Percentiles rank a stretch among this genome's conserved stretches.
phyloP scores from a whole-genome alignment of 2,888 invertebrate genomes.

The Troides oblongomaculatus region DNA sequence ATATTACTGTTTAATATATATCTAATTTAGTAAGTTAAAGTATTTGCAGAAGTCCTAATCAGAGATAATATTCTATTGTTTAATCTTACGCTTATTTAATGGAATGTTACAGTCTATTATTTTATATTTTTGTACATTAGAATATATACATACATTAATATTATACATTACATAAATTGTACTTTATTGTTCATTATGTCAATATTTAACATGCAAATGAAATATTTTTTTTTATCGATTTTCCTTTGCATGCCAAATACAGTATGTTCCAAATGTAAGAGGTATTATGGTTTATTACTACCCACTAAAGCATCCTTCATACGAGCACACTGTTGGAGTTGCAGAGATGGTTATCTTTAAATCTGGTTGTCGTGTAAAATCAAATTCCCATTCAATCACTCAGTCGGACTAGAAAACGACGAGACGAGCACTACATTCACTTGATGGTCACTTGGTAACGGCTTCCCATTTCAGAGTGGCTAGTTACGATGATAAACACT shows the following conservation, averaged over 20 bases:
- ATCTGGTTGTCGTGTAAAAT: too few species aligned
- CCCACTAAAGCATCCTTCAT: constrained; percentile 7
- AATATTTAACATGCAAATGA: neutral
- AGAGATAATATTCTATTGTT: neutral
- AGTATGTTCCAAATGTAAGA: constrained; percentile 28
- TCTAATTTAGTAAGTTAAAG: constrained; percentile 1
- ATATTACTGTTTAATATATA: neutral
- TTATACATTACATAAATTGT: neutral
- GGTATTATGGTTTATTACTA: constrained; percentile 39
- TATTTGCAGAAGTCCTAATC: neutral
- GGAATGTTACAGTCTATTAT: too few species aligned
- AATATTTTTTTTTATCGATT: neutral
- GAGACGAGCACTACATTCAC: too few species aligned
- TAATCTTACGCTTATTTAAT: too few species aligned
- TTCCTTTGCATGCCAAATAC: neutral
- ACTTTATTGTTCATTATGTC: neutral
- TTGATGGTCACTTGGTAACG: too few species aligned
- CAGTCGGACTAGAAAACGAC: too few species aligned
- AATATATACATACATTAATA: neutral
- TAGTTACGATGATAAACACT: too few species aligned
- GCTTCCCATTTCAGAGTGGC: too few species aligned
- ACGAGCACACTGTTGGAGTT: neutral
- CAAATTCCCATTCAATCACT: too few species aligned
- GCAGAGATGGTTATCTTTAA: neutral
- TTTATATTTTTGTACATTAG: too few species aligned